These are phyloP conservation scores for Erpobdella octoculata DNA, from an alignment of 2,888 invertebrate species.

Conservation along the genomic window DNA sequence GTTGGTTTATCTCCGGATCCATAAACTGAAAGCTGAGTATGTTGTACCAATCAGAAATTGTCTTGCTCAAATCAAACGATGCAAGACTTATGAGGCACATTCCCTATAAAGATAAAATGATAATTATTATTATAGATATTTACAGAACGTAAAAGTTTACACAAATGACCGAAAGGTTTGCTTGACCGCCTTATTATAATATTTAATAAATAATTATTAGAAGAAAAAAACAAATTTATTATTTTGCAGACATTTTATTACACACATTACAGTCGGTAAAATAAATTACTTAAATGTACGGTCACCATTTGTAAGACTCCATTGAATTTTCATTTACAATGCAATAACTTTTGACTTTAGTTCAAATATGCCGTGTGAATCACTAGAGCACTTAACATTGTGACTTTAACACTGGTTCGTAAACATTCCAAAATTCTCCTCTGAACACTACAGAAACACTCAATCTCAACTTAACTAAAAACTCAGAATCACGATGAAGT, in stretches of 20 bases:
- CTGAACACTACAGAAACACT: too few species aligned
- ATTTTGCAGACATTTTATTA: background rate
- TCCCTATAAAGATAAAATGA: constrained; percentile 60
- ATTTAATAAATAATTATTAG: background rate
- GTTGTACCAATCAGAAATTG: constrained; percentile 86
- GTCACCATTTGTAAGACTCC: too few species aligned
- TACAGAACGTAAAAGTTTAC: background rate
- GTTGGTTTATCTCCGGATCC: constrained; percentile 55
- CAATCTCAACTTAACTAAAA: too few species aligned
- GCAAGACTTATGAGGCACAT: constrained; percentile 90
- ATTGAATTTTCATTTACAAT: too few species aligned
- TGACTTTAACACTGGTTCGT: too few species aligned
- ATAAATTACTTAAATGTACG: too few species aligned
- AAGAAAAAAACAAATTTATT: background rate
- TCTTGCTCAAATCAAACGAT: constrained; percentile 76
- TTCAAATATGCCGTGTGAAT: too few species aligned
- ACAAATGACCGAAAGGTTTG: too few species aligned
- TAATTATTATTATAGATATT: background rate
- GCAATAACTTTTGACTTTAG: too few species aligned
- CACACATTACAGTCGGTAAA: background rate
- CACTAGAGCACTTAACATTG: too few species aligned
- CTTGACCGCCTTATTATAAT: too few species aligned
- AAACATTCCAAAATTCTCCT: too few species aligned
- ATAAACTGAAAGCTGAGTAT: constrained; percentile 75
- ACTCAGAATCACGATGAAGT: background rate